Conservation (phyloP, 37 sponge, comb jelly and placozoan species). For the Lycopodina hypogea region DNA sequence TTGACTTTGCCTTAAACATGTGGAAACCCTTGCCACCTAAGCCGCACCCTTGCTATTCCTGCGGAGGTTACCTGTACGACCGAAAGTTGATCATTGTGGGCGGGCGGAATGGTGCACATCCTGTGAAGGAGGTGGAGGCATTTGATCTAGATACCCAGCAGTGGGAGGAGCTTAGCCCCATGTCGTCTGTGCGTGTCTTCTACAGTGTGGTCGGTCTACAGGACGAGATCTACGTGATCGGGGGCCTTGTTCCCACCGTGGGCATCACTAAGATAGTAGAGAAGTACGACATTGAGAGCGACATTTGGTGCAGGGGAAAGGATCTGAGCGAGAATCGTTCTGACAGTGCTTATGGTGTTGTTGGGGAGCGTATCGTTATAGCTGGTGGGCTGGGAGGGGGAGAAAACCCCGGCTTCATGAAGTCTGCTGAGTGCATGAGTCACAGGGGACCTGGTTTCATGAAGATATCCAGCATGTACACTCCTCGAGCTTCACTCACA, state of each 20-base stretch:
- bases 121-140: slow-evolving; percentile 44
- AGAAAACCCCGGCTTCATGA: slow-evolving; percentile 11
- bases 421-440: slow-evolving; percentile 30
- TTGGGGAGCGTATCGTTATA: slow-evolving; percentile 54
- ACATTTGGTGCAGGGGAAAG: slow-evolving; percentile 49
- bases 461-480: slow-evolving; percentile 36
- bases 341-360: slow-evolving; percentile 53
- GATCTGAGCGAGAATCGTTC: slow-evolving; percentile 50
- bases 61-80: slow-evolving; percentile 41
- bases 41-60: slow-evolving; percentile 49
- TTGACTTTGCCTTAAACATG: slow-evolving; percentile 48
- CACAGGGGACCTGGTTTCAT: slow-evolving; percentile 33
- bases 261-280: slow-evolving; percentile 60
- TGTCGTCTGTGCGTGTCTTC: slow-evolving; percentile 45
- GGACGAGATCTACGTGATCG: slow-evolving; percentile 59
- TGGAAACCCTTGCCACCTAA: slow-evolving; percentile 58
- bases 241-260: slow-evolving; percentile 60
- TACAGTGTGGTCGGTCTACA: slow-evolving; percentile 54
- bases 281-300: slow-evolving; percentile 51
- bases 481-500: slow-evolving; percentile 38
- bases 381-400: slow-evolving; percentile 55
- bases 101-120: slow-evolving; percentile 40
- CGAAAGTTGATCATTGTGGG: slow-evolving; percentile 69
- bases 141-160: slow-evolving; percentile 69
- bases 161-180: slow-evolving; percentile 64